Base-by-base conservation (phyloP, 2,113 vertebrate genomes). In the Pleuronectes platessa region DNA sequence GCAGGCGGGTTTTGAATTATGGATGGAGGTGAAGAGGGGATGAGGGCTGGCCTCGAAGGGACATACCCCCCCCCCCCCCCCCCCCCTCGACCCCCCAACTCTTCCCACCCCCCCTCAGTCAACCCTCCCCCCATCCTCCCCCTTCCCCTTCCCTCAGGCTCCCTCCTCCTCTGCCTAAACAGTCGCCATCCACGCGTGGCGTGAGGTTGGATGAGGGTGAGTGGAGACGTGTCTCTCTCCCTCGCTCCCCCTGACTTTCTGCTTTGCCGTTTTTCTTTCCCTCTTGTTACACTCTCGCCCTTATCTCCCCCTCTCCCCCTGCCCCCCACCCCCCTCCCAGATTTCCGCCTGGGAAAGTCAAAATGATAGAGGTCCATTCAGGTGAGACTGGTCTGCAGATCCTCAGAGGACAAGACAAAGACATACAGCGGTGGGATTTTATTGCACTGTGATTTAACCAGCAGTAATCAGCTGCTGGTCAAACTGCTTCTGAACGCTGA, bases 21-120 rank as follows among this genome's bases (percentile, higher is more conserved):
- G 91, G 92, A 94, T 94, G 86, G 89, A 86, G 93, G 91, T 94
- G 92, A 92, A 93, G 82, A 91, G 83, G 91, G 81, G 86, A 88
- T 82, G 91, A 90, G 88, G 85, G 89, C 75, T 85, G 76, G 84
- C 85, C 92, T 90, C 80, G 7, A 70, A 91, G 91, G 91, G 84
- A 84, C 71, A 81, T 67, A 71, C 65, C 68, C 42, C 23, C n/a
- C 23, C n/a, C 37, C 20, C 40, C 20, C 40, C 69, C 3, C 26
- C n/a, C n/a, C n/a, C n/a, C n/a, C n/a, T n/a, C n/a, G n/a, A 67
- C 15, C 24, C 58, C 13, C 58, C 58, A 26, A 12, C 58, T 31
- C 27, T 27, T 27, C 27, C 27, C 27, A 27, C 5, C 59, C 14
- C 53, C 74, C 55, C 66, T 14, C 74, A 37, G 59, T 13, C 78